Conservation (phyloP, 2,113 vertebrate species). For the Psephotus haematonotus region DNA sequence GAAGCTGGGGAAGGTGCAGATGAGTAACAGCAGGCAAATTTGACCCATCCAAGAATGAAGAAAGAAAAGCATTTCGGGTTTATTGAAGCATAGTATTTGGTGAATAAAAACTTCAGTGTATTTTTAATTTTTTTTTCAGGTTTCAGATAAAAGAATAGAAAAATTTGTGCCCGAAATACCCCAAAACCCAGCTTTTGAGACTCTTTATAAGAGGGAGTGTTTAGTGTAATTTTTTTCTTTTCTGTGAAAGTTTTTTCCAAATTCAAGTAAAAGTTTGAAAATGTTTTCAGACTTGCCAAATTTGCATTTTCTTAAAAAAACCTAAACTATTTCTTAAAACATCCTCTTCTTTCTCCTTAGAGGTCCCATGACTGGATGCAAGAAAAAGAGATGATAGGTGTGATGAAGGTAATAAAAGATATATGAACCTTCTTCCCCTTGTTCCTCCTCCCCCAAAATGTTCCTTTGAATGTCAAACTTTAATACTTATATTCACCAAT, state of each 20-base stretch:
- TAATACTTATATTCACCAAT: neutral
- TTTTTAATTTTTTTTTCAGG: neutral
- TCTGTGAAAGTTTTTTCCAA: neutral
- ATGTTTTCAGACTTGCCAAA: neutral
- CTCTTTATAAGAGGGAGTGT: neutral
- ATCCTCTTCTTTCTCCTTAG: neutral
- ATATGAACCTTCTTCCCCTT: neutral
- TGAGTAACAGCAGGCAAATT: neutral
- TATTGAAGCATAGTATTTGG: neutral
- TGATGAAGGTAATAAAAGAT: neutral
- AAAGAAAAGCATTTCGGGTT: neutral
- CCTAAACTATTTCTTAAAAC: neutral
- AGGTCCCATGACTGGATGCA: neutral
- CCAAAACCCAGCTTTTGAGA: neutral
- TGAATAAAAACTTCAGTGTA: neutral
- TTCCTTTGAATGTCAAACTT: neutral
- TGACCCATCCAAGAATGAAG: neutral
- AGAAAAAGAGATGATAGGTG: neutral
- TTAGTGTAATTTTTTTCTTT: rapidly evolving
- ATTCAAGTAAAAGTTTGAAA: neutral
- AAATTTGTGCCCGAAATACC: neutral
- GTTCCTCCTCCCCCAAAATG: rapidly evolving
- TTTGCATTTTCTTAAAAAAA: neutral
- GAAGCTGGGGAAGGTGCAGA: neutral
- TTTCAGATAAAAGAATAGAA: neutral